phyloP scores from a whole-genome alignment of 2,113 vertebrate species.

The Rostratula benghalensis region DNA sequence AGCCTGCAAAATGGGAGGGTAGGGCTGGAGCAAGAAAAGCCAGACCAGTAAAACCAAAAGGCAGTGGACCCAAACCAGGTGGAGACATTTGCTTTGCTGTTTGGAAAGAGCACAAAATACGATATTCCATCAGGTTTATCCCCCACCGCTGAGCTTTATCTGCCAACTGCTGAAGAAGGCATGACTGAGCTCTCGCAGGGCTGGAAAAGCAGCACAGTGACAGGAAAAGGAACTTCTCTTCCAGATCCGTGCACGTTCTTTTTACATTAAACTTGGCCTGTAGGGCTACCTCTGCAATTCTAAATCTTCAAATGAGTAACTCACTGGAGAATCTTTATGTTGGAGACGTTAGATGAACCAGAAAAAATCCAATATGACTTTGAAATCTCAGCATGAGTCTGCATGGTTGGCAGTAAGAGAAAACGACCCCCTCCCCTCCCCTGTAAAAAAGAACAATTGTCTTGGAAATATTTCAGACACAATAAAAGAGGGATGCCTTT shows the following conservation, averaged over 20 bases:
- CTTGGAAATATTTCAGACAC: conserved; percentile 32
- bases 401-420: not conserved
- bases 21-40: not conserved
- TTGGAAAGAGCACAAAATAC: not conserved
- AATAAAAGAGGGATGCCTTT: conserved; percentile 9
- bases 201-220: not conserved
- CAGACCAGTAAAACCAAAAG: not conserved
- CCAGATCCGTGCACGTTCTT: not conserved
- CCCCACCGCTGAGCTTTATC: not conserved
- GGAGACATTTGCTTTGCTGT: not conserved
- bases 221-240: not conserved
- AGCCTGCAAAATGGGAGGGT: not conserved
- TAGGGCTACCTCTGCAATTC: not conserved
- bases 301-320: not conserved
- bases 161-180: not conserved
- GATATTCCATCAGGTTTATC: not conserved
- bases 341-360: not conserved
- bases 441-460: conserved; percentile 20
- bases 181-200: not conserved
- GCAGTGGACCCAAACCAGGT: not conserved
- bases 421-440: not conserved
- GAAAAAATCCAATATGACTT: not conserved
- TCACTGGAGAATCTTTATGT: not conserved
- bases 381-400: not conserved
- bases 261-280: not conserved